Evolutionary conservation across 2,888 invertebrate species (phyloP).

Genomic region (Drosophila setosimentum): DNA sequence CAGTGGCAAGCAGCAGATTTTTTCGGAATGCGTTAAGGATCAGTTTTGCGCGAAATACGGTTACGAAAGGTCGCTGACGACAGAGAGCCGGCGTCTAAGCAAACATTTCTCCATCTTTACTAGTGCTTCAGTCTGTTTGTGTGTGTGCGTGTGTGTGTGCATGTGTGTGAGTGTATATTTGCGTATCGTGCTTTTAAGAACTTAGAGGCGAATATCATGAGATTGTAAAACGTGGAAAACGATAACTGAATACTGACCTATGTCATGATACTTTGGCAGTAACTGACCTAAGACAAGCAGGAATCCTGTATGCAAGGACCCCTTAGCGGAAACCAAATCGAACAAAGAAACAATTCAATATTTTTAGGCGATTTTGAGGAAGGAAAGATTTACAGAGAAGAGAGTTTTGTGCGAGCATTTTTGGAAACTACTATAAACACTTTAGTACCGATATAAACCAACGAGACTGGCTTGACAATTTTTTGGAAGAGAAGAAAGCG

Average conservation of each 20-base stretch:
- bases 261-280: slow-evolving; percentile 28
- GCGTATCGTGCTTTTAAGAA: slow-evolving; percentile 37
- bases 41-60: slow-evolving; percentile 85
- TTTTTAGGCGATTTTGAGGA: slow-evolving; percentile 35
- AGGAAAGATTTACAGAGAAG: slow-evolving; percentile 24
- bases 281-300: slow-evolving; percentile 63
- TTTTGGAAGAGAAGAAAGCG: not conserved
- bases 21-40: slow-evolving; percentile 84
- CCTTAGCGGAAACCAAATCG: slow-evolving; percentile 24
- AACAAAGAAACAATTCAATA: slow-evolving; percentile 34
- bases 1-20: slow-evolving; percentile 71
- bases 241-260: slow-evolving; percentile 64
- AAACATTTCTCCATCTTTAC: slow-evolving; percentile 58
- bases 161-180: slow-evolving; percentile 18
- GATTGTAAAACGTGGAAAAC: slow-evolving; percentile 14
- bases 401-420: slow-evolving; percentile 10
- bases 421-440: slow-evolving; percentile 3
- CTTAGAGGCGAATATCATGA: slow-evolving; percentile 12
- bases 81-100: slow-evolving; percentile 66
- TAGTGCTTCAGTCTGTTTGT: slow-evolving; percentile 25
- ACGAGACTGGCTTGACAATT: slow-evolving; percentile 31
- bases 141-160: slow-evolving; percentile 12
- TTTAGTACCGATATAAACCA: slow-evolving; percentile 6
- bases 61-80: slow-evolving; percentile 83
- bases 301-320: slow-evolving; percentile 9